Evolutionary conservation across 2,888 invertebrate genomes (phyloP), one percentile per base, ranked within the genome.

Genomic region (Sericinus montela): DNA sequence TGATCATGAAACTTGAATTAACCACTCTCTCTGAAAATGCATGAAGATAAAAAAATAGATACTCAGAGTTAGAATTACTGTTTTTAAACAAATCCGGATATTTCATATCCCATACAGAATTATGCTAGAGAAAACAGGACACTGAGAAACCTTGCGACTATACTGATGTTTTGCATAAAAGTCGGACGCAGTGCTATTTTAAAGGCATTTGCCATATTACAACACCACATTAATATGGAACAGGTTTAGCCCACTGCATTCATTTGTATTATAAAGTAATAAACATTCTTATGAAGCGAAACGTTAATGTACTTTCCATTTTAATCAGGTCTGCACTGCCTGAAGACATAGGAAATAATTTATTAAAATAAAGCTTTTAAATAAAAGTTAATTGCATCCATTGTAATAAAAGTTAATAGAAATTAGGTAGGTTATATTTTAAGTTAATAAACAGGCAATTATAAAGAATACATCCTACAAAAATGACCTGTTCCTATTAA

Each of bases 151-250:
- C 15, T 45, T 38, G 45, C 10, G n/a, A 28, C 34, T 36, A 25
- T 30, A 9, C 19, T 7, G 29, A 14, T n/a, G 30, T 45, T 45
- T 45, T 45, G 23, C 45, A 45, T 50, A 45, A 45, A 36, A 45
- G 36, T 7, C 39, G 28, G 29, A 39, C n/a, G 36, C 36, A 30
- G 23, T 35, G 14, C 41, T 45, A 45, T 36, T 50, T 37, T 45
- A 42, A 36, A 50, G 36, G 40, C 36, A 30, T 41, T 50, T 30
- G 28, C 16, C 23, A 32, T 23, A 32, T 51, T 51, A 38, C 50
- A 45, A 45, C 50, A 51, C 32, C 23, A 11, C 50, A 45, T 51
- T 46, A 50, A 50, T 50, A 45, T 50, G 38, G 30, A 51, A 51
- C 50, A 46, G 45, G 32, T 51, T 51, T 23, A 38, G 34, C 50